A percentile compares a stretch with the other conserved stretches of the same genome.
These are phyloP conservation scores for Ruditapes philippinarum DNA, from an alignment of 1,140 invertebrate genomes.

Conservation along the genomic window DNA sequence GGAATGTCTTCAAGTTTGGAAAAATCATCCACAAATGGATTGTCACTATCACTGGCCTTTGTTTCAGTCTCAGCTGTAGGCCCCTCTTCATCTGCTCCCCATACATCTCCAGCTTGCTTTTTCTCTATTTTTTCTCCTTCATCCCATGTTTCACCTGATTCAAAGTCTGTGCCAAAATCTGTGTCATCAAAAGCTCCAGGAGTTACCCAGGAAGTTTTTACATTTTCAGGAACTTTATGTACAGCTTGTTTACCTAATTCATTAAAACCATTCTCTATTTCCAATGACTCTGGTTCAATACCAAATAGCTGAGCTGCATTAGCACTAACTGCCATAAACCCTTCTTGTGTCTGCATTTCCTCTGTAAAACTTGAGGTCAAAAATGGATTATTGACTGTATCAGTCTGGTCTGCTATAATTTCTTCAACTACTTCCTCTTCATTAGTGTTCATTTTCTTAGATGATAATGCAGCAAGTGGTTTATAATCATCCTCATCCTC, in stretches of 20 bases:
- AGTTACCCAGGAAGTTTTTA: constrained; percentile 34
- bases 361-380: constrained; percentile 54
- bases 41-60: constrained; percentile 47
- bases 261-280: constrained; percentile 35
- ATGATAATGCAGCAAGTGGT: constrained; percentile 3
- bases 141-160: constrained; percentile 48
- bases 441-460: constrained; percentile 3
- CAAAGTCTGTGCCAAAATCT: constrained; percentile 40
- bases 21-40: constrained; percentile 83
- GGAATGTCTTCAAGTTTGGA: constrained; percentile 73
- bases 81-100: constrained; percentile 65
- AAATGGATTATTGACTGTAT: constrained; percentile 62
- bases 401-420: not conserved
- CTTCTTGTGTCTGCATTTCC: constrained; percentile 6
- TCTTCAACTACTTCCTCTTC: not conserved
- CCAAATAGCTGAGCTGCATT: constrained; percentile 62
- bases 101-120: constrained; percentile 55
- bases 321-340: not conserved
- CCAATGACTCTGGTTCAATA: constrained; percentile 40
- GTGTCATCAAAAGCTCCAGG: constrained; percentile 30
- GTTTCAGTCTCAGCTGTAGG: constrained; percentile 1
- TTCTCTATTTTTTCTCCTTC: constrained; percentile 21
- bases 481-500: constrained; percentile 51
- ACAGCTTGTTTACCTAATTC: not conserved
- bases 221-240: not conserved